A percentile compares a stretch with the other conserved stretches of the same genome.
Evolutionary conservation across 2,888 invertebrate genomes (phyloP).

Genomic region (Lepas anatifera): DNA sequence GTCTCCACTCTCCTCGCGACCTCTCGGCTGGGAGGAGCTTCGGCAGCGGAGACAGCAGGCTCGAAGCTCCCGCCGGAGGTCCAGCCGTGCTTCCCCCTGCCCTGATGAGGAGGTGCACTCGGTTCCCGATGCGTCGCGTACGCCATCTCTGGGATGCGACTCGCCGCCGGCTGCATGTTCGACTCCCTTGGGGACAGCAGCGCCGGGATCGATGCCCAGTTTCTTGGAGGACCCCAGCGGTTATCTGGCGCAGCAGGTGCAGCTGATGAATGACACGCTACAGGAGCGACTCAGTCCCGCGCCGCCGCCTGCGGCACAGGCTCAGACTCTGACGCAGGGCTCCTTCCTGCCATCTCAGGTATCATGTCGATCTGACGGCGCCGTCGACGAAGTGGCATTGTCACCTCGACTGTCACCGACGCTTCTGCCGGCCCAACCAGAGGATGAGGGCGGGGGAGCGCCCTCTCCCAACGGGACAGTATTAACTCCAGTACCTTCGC

Average conservation of each 20-base stretch:
- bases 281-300: neutral
- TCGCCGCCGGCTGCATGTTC: neutral
- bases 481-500: neutral
- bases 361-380: no score
- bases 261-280: conserved; percentile 67
- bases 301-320: neutral
- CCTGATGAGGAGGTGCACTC: neutral
- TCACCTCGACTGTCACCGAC: neutral
- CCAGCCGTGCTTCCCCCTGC: neutral
- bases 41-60: neutral
- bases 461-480: neutral
- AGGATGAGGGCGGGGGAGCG: no score
- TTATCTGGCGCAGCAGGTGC: conserved; percentile 81
- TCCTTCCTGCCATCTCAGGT: no score
- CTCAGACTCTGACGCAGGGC: no score
- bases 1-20: no score
- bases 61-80: neutral
- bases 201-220: neutral
- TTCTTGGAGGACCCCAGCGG: conserved; percentile 62
- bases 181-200: neutral
- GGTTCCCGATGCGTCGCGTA: no score
- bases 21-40: neutral
- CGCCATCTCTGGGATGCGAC: neutral
- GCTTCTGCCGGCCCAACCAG: no score
- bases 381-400: neutral